phyloP scores from a whole-genome alignment of 2,113 vertebrate genomes.

The Nothobranchius furzeri region DNA sequence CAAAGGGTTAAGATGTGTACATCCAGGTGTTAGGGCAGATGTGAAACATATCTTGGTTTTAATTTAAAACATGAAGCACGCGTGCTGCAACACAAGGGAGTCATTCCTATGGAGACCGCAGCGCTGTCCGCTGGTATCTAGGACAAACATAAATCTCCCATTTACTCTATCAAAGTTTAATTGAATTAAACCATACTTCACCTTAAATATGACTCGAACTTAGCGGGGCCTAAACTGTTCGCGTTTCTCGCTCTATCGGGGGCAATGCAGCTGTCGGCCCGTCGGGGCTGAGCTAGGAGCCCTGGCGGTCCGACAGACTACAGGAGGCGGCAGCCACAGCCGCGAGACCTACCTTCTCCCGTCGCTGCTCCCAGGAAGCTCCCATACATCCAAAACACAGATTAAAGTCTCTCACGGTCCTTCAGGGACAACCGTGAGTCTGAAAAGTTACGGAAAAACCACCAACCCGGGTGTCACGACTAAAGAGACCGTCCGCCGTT shows the following conservation, averaged over 20 bases:
- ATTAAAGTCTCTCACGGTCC: constrained; percentile 25
- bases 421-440: constrained; percentile 8
- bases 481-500: constrained; percentile 10
- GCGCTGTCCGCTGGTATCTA: constrained; percentile 19
- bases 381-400: constrained; percentile 71
- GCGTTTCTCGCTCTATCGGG: constrained; percentile 27
- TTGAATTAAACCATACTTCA: not conserved
- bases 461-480: constrained; percentile 46
- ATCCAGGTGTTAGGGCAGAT: too few relatives aligned
- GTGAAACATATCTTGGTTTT: too few relatives aligned
- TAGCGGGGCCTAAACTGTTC: constrained; percentile 23
- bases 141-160: constrained; percentile 9
- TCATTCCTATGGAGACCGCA: constrained; percentile 3
- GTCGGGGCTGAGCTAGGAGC: constrained; percentile 48
- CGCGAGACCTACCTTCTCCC: constrained; percentile 74
- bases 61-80: not conserved
- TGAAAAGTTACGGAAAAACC: constrained; percentile 40
- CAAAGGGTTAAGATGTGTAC: too few relatives aligned
- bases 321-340: constrained; percentile 33
- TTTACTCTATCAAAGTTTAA: constrained; percentile 4
- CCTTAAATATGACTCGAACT: constrained; percentile 11
- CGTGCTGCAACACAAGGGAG: not conserved
- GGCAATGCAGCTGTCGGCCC: constrained; percentile 68
- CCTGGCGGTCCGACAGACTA: constrained; percentile 45
- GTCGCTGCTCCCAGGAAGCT: constrained; percentile 69